Conservation (phyloP, 2,888 invertebrate genomes). For the Drosophila peninsularis region DNA sequence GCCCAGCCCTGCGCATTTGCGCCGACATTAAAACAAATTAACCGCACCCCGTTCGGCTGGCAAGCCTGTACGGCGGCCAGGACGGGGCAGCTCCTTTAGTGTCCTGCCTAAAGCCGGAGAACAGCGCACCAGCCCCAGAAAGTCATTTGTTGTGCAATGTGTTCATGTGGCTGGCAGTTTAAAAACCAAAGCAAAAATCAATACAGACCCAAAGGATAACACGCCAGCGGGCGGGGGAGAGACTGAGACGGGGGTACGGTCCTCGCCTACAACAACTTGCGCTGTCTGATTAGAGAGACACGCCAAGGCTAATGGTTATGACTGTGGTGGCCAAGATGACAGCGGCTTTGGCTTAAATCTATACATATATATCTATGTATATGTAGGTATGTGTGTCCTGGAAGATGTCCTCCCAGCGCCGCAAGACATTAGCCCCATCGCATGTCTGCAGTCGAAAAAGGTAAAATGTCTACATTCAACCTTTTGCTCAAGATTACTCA, state of each 20-base stretch:
- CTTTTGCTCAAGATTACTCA: slow-evolving; percentile 72
- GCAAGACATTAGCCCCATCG: slow-evolving; percentile 49
- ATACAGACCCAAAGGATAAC: slow-evolving; percentile 65
- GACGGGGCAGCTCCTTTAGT: slow-evolving; percentile 9
- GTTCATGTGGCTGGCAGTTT: slow-evolving; percentile 80
- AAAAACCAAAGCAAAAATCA: slow-evolving; percentile 79
- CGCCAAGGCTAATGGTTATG: slow-evolving; percentile 78
- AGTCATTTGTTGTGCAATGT: slow-evolving; percentile 83
- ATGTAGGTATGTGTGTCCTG: slow-evolving; percentile 14
- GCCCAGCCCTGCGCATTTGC: slow-evolving; percentile 56
- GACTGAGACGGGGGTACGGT: background rate
- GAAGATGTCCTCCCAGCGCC: slow-evolving; percentile 50
- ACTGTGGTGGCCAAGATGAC: slow-evolving; percentile 79
- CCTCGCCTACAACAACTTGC: slow-evolving; percentile 46
- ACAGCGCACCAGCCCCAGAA: slow-evolving; percentile 58
- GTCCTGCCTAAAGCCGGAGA: slow-evolving; percentile 3
- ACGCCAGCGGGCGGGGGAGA: background rate
- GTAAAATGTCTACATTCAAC: slow-evolving; percentile 65
- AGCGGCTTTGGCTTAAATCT: slow-evolving; percentile 70
- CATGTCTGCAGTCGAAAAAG: slow-evolving; percentile 46
- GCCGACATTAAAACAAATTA: slow-evolving; percentile 83
- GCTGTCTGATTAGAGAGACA: slow-evolving; percentile 75
- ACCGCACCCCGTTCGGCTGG: slow-evolving; percentile 71
- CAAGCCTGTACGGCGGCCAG: background rate
- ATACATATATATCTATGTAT: background rate